Conservation (phyloP, 2,113 vertebrate species). For the Dasyornis broadbenti region DNA sequence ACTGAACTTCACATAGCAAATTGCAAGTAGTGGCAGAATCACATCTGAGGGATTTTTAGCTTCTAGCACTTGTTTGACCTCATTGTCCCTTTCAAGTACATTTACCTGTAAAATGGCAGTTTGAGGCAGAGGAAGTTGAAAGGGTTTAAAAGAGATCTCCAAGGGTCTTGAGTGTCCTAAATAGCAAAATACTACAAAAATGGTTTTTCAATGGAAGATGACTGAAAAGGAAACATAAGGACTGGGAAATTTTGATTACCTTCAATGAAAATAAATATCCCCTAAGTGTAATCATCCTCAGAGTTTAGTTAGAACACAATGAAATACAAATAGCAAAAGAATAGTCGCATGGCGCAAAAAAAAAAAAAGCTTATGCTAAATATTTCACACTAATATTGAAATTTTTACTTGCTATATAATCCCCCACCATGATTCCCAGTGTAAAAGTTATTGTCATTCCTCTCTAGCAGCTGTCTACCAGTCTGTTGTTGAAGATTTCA, state of each 20-base stretch:
- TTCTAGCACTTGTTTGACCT: background rate
- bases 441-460: background rate
- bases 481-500: background rate
- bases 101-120: background rate
- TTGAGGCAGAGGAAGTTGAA: background rate
- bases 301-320: background rate
- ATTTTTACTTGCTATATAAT: background rate
- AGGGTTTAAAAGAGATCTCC: background rate
- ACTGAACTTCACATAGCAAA: background rate
- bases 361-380: background rate
- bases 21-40: background rate
- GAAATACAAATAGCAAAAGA: background rate
- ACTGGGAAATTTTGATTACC: background rate
- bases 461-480: background rate
- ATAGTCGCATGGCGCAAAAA: background rate
- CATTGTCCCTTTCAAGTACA: background rate
- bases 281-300: background rate
- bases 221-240: background rate
- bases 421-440: fast-evolving
- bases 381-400: background rate
- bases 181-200: background rate
- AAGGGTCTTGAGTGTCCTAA: background rate
- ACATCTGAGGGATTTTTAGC: background rate
- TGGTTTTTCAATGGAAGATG: background rate
- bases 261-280: background rate